Conservation (phyloP, 2,888 invertebrate genomes). For the Anodontia alba region DNA sequence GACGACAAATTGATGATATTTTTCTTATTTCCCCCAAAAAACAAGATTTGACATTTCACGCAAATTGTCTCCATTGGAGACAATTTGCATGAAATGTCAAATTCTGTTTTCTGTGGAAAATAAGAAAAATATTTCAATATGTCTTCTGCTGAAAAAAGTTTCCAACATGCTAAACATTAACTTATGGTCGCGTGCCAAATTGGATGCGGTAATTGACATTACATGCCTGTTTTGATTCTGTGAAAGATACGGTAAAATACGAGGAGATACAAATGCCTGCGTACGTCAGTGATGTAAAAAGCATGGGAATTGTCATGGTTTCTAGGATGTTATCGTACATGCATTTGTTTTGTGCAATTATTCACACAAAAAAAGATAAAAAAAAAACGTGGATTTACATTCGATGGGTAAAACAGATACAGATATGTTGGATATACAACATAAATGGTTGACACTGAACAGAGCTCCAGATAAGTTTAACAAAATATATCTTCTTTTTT, state of each 20-base stretch:
- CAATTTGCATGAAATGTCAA: too few species aligned
- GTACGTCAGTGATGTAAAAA: conserved; percentile 17
- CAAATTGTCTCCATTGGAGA: too few species aligned
- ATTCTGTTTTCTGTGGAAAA: too few species aligned
- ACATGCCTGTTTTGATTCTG: conserved; percentile 22
- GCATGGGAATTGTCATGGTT: conserved; percentile 17
- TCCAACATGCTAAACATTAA: too few species aligned
- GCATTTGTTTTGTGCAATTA: conserved; percentile 18
- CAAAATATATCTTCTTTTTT: too few species aligned
- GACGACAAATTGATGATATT: too few species aligned
- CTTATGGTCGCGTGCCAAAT: conserved; percentile 26
- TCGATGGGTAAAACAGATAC: background rate
- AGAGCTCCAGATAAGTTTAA: too few species aligned
- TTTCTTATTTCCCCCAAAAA: too few species aligned
- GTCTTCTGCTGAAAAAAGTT: too few species aligned
- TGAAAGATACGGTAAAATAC: conserved; percentile 16
- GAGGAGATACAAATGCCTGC: conserved; percentile 10
- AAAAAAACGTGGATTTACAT: background rate
- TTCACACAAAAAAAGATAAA: conserved; percentile 14
- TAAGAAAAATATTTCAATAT: too few species aligned
- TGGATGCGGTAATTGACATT: conserved; percentile 19
- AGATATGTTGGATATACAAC: background rate
- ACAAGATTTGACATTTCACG: too few species aligned
- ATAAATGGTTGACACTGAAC: too few species aligned
- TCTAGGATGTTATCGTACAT: conserved; percentile 6